Evolutionary conservation across 2,888 invertebrate species (phyloP), one percentile per base, ranked within the genome.

Genomic region (Pammene aurita): DNA sequence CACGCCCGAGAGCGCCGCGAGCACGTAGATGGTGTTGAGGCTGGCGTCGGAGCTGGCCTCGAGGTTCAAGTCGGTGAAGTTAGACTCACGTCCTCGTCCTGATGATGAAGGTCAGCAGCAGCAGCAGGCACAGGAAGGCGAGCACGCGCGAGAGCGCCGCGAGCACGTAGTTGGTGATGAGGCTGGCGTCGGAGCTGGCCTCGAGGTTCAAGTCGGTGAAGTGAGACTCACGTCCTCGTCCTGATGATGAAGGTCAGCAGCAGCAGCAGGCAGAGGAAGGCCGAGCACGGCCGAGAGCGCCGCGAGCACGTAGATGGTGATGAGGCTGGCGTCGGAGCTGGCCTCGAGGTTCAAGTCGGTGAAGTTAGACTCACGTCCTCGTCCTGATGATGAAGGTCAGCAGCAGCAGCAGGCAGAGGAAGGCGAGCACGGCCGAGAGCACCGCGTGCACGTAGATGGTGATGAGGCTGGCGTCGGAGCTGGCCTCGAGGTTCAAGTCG

Each of bases 51-150:
- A 72, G 34, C 73, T 76, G 13, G 78, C 67, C 1, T 74, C 80
- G 2, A 84, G 80, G 34, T 84, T 85, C 63, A 77, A 72, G 46
- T 81, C 86, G 0, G 92, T 92, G n/a, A n/a, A n/a, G n/a, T n/a
- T n/a, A n/a, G n/a, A 86, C 90, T 87, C 63, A 95, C 95, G 93
- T 89, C 79, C 93, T 90, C 0, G 93, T 94, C 81, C 93, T 93
- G 57, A 94, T 71, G 70, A 94, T 84, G 81, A 93, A 95, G 0
- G 92, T 89, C 1, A 93, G 76, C 5, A 94, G 80, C 67, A 95
- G 84, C 18, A 88, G 74, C 9, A 92, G 70, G 67, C 85, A 86
- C 67, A 94, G 78, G 55, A 94, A 75, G 44, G 91, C 93, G 0
- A 94, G 80, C 0, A 92, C 76, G 0, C 89, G 93, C 1, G 95